phyloP scores from a whole-genome alignment of 2,888 invertebrate species.

The Scelioninae gen. 2 region DNA sequence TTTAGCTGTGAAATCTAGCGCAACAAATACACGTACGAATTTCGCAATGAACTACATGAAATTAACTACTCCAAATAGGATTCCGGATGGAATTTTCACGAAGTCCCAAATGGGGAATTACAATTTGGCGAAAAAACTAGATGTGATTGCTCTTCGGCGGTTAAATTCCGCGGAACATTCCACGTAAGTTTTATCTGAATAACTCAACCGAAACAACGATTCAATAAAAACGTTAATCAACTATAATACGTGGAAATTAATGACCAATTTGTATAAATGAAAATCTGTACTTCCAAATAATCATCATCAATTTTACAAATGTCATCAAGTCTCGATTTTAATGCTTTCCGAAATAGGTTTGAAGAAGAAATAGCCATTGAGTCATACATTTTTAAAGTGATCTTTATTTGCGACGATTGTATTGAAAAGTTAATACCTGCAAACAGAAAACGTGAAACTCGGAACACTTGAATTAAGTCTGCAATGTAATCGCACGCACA shows the following conservation, averaged over 20 bases:
- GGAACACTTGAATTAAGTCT: too few species aligned
- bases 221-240: slow-evolving; percentile 9
- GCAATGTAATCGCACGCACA: too few species aligned
- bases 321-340: too few species aligned
- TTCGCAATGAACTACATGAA: slow-evolving; percentile 27
- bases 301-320: too few species aligned
- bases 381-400: too few species aligned
- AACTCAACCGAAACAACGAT: slow-evolving; percentile 14
- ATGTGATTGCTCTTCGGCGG: slow-evolving; percentile 14
- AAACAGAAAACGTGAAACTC: too few species aligned
- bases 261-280: background rate
- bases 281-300: too few species aligned
- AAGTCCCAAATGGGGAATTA: slow-evolving; percentile 36
- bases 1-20: slow-evolving; percentile 32
- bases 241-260: slow-evolving; percentile 2
- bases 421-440: too few species aligned
- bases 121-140: background rate
- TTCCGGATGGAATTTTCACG: slow-evolving; percentile 24
- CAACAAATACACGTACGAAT: slow-evolving; percentile 21
- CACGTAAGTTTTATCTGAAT: slow-evolving; percentile 11
- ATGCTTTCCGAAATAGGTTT: too few species aligned
- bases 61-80: slow-evolving; percentile 34
- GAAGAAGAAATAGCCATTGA: too few species aligned
- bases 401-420: too few species aligned
- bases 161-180: slow-evolving; percentile 5